Conservation (phyloP, 37 sponge, comb jelly and placozoan species). For the Spongia lamella region DNA sequence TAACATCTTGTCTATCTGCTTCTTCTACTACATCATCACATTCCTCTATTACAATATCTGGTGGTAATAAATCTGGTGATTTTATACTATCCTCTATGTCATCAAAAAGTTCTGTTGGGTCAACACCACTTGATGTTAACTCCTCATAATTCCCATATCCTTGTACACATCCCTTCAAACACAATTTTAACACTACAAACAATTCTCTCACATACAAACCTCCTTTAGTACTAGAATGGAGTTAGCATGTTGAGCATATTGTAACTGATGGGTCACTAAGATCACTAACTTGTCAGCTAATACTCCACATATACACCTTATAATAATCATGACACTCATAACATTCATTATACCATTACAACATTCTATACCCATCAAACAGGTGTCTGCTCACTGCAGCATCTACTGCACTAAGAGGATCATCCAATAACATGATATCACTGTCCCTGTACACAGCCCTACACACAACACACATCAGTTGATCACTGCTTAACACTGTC, state of each 20-base stretch:
- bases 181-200: no score
- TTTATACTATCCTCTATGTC: no score
- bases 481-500: no score
- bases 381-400: conserved; percentile 45
- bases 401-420: conserved; percentile 70
- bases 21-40: not conserved
- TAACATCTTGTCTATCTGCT: not conserved
- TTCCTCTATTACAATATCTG: conserved; percentile 4
- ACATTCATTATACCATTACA: not conserved
- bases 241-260: conserved; percentile 43
- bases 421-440: conserved; percentile 62
- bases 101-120: no score
- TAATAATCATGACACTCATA: not conserved
- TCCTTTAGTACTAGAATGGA: conserved; percentile 39
- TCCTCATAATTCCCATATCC: no score
- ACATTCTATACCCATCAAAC: conserved; percentile 37
- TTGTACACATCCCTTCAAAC: conserved; percentile 5
- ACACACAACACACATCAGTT: no score
- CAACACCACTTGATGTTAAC: no score
- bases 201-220: conserved; percentile 2
- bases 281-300: conserved; percentile 27
- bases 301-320: conserved; percentile 43
- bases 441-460: conserved; percentile 68
- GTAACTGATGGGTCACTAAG: conserved; percentile 64
- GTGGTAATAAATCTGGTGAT: not conserved